Base-by-base conservation (phyloP, 2,113 vertebrate genomes). In the Pontoporia blainvillei region DNA sequence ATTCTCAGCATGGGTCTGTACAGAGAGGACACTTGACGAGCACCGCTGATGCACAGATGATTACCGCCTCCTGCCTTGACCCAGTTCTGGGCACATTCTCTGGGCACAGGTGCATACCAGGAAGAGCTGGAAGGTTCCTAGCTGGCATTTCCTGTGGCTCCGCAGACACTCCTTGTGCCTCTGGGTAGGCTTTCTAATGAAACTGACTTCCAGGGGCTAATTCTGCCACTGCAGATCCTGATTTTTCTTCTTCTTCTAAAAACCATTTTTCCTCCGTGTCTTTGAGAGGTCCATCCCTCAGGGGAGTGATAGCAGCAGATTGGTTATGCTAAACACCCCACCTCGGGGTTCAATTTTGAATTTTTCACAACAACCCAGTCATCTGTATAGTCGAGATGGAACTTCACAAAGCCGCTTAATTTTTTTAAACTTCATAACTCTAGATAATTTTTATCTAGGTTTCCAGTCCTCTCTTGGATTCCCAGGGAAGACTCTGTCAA, bases 321-420 rank as follows among this genome's bases (percentile, higher is more conserved):
- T 97, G 97, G 93, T 97, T 98, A 96, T 97, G 97, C 91, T 97
- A 97, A 97, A 95, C 52, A 90, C 78, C 91, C 44, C 44, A 91
- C 94, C 93, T 90, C 49, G 73, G 85, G 91, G 73, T 85, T 96
- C 1, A 0, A 73, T 96, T 94, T 91, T 94, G 57, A 93, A 96
- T 94, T 97, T 94, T 96, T 69, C 29, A 69, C 54, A 75, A 82
- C 8, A 11, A 64, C 85, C 79, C 41, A 90, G 86, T 95, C 94
- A 93, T 97, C 95, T 96, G 94, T 96, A 85, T 62, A 72, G 86
- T 87, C 0, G 2, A 85, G 89, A 96, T 95, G 46, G 96, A 96
- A 83, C 54, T 95, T 96, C 71, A 85, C 95, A 83, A 94, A 96
- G 59, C 83, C n/a, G 81, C 90, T 96, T 97, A 93, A 95, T 93